Conservation (phyloP, 1,140 invertebrate genomes). For the Zelostemma sp. region DNA sequence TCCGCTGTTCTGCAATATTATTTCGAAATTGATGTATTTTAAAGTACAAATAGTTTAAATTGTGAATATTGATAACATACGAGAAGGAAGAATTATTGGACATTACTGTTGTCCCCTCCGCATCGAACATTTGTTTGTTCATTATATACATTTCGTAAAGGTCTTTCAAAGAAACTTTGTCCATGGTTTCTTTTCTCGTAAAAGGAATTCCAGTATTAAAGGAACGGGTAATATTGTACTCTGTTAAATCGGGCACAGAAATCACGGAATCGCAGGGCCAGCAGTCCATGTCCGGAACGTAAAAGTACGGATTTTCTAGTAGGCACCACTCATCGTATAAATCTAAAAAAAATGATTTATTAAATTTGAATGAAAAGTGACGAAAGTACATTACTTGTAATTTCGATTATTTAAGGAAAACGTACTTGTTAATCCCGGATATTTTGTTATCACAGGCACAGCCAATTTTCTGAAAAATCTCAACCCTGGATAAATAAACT, state of each 20-base stretch:
- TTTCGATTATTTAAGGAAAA: too few species aligned
- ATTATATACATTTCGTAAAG: conserved; percentile 67
- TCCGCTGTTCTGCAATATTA: conserved; percentile 57
- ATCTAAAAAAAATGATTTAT: too few species aligned
- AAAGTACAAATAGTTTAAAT: conserved; percentile 9
- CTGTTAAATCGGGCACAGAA: conserved; percentile 72
- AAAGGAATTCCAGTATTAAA: conserved; percentile 64
- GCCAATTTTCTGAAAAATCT: conserved; percentile 73
- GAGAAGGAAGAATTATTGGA: conserved; percentile 66
- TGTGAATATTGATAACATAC: conserved; percentile 24
- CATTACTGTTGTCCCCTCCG: conserved; percentile 70
- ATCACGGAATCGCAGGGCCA: conserved; percentile 79
- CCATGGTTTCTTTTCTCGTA: conserved; percentile 48
- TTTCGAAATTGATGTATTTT: conserved; percentile 17
- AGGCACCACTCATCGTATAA: conserved; percentile 85
- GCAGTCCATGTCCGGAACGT: conserved; percentile 79
- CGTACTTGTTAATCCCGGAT: conserved; percentile 76
- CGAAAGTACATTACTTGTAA: too few species aligned
- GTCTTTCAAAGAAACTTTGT: conserved; percentile 52
- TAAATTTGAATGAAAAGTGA: too few species aligned
- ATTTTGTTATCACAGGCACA: conserved; percentile 74
- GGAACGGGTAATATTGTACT: conserved; percentile 54
- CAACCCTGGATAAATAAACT: conserved; percentile 78
- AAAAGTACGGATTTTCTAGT: conserved; percentile 81
- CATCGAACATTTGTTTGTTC: conserved; percentile 69